Conservation (phyloP, 2,113 vertebrate genomes). For the Rhea pennata region DNA sequence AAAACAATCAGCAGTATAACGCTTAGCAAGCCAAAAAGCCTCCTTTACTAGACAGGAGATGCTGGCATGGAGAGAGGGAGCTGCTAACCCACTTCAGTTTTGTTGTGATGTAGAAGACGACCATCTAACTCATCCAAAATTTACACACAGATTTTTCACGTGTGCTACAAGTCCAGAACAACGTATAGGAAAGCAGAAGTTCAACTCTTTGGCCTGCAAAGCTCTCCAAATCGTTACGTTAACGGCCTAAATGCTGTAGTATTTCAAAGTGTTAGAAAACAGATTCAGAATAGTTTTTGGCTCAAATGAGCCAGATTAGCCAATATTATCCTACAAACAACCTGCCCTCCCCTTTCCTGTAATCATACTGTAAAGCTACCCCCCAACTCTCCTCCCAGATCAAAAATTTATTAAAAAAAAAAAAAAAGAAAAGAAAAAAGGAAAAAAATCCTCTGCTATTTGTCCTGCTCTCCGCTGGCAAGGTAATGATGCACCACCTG, state of each 20-base stretch:
- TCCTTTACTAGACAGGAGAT: not conserved
- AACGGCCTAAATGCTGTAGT: not conserved
- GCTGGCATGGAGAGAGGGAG: fast-evolving
- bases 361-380: not conserved
- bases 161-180: not conserved
- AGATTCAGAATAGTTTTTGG: not conserved
- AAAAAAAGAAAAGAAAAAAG: no score
- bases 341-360: not conserved
- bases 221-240: fast-evolving
- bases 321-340: not conserved
- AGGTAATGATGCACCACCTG: slow-evolving; percentile 31
- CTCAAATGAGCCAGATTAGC: not conserved
- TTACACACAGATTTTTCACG: not conserved
- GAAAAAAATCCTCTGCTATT: no score
- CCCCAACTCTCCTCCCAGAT: not conserved
- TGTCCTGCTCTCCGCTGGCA: not conserved
- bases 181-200: not conserved
- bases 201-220: not conserved
- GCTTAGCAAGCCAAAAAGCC: not conserved
- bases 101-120: not conserved
- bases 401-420: not conserved
- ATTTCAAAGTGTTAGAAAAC: not conserved
- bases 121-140: not conserved
- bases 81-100: not conserved
- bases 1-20: not conserved